Percentiles rank a stretch among this genome's conserved stretches.
These are phyloP conservation scores for Dichetophora obliterata DNA, from an alignment of 2,888 invertebrate species.

Conservation along the genomic window DNA sequence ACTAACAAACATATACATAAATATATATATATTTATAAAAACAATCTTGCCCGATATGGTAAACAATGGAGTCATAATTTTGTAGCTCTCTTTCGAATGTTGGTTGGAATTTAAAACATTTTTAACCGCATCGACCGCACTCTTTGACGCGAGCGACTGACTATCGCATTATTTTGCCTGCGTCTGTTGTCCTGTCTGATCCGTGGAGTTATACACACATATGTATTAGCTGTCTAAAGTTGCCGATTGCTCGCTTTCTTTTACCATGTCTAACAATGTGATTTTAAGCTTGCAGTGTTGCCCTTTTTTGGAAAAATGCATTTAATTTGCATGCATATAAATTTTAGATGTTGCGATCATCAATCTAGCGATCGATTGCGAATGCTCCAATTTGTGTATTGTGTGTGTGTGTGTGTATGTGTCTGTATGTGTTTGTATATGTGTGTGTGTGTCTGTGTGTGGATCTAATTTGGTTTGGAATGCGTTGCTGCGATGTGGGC, in stretches of 20 bases:
- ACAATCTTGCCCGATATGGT: conserved; percentile 39
- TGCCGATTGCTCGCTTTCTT: background rate
- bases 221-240: background rate
- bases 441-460: background rate
- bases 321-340: conserved; percentile 35
- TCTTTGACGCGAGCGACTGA: background rate
- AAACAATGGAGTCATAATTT: conserved; percentile 48
- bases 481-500: background rate
- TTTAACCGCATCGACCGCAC: background rate
- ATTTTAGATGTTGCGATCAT: conserved; percentile 19
- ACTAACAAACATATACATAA: background rate
- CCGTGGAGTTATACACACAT: background rate
- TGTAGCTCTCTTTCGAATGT: conserved; percentile 26
- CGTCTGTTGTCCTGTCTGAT: conserved; percentile 14
- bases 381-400: background rate
- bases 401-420: too few species aligned
- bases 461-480: background rate
- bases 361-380: conserved; percentile 5
- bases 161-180: background rate
- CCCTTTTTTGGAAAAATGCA: conserved; percentile 36
- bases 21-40: background rate
- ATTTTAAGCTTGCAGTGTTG: background rate
- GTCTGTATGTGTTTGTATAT: too few species aligned
- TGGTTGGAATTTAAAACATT: conserved; percentile 24
- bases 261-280: conserved; percentile 10